Evolutionary conservation across 2,113 vertebrate genomes (phyloP), one percentile per base, ranked within the genome.

Genomic region (Candoia aspera): DNA sequence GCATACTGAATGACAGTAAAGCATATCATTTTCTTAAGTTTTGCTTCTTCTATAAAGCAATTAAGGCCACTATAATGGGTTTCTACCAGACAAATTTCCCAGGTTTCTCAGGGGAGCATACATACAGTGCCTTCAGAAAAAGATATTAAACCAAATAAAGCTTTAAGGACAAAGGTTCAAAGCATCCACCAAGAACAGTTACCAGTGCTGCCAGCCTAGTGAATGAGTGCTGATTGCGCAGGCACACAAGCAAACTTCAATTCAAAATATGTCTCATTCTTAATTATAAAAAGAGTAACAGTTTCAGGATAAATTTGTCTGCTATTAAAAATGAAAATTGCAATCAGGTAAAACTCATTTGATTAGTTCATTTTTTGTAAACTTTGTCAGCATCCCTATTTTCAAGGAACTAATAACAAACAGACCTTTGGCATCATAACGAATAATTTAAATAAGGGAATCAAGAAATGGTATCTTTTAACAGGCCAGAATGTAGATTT

Each of bases 391-490:
- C 37, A 59, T 58, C 26, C 24, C 21, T 90, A 59, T 49, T 93
- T 53, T 88, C 92, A 8, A 17, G 94, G 89, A 58, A 17, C 0
- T 85, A 91, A 8, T 89, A 60, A 84, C 93, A 92, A 92, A 64
- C 23, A 13, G 87, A 0, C 15, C 29, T 88, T 1, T 0, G 33
- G 0, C 84, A 60, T 79, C 89, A 91, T 86, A 58, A 10, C 8
- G 1, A 53, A 86, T 83, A 64, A 46, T 93, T 94, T 91, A 92
- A 95, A 64, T 91, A 95, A 96, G 93, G 84, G 92, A 89, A 55
- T 68, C 4, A 93, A 93, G 88, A 93, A 93, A 21, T 55, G 87
- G 17, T 2, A 49, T 59, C n/a, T 33, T 33, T 21, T 90, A 84
- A 93, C 19, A 62, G 93, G 91, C 2, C 2, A 87, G 21, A 79